phyloP scores from a whole-genome alignment of 2,888 invertebrate species.

The Vesta saturnalis region DNA sequence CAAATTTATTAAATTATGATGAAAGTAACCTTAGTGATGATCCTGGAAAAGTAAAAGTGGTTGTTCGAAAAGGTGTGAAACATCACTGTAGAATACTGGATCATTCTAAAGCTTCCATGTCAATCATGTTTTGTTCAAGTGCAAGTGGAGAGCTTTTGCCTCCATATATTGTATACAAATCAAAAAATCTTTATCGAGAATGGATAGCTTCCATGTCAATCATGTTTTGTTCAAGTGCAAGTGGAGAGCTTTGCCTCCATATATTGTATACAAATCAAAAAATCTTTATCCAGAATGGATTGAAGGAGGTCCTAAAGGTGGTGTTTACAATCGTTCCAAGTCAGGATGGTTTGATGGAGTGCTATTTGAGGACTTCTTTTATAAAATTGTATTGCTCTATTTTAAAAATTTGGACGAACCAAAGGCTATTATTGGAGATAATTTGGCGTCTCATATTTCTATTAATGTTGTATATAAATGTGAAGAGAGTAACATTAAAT shows the following conservation, averaged over 20 bases:
- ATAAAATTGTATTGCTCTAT: slow-evolving; percentile 26
- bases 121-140: background rate
- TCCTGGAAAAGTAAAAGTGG: slow-evolving; percentile 41
- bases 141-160: background rate
- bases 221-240: background rate
- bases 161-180: background rate
- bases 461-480: background rate
- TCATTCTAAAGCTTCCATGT: background rate
- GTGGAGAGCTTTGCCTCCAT: background rate
- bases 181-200: too few relatives aligned
- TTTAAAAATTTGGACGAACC: background rate
- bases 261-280: background rate
- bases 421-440: background rate
- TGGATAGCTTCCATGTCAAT: background rate
- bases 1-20: slow-evolving; percentile 30
- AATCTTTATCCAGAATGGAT: background rate
- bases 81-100: background rate
- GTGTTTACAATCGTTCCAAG: background rate
- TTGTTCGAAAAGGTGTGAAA: slow-evolving; percentile 39
- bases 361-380: too few relatives aligned
- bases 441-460: background rate
- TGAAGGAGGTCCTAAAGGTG: background rate
- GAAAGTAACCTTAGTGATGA: slow-evolving; percentile 51
- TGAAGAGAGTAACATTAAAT: background rate
- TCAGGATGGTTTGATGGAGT: background rate